A percentile compares a stretch with the other conserved stretches of the same genome.
Conservation (phyloP, 1,140 invertebrate genomes). For the Pararge aegeria region DNA sequence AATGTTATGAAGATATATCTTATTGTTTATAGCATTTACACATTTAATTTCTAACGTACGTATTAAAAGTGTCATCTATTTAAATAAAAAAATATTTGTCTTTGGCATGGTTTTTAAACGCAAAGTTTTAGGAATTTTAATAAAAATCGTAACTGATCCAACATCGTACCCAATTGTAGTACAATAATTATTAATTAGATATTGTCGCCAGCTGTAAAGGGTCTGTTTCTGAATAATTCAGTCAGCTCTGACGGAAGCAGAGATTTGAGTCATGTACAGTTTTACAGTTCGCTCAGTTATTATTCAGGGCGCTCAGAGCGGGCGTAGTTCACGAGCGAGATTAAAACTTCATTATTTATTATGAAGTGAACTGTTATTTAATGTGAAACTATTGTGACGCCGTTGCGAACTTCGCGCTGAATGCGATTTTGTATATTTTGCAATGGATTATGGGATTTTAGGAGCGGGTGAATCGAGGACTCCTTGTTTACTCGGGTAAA, state of each 20-base stretch:
- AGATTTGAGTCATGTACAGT: constrained; percentile 29
- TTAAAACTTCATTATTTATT: constrained; percentile 32
- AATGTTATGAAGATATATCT: too few species aligned
- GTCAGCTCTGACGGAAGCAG: constrained; percentile 14
- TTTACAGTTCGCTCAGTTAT: constrained; percentile 37
- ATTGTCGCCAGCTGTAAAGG: background rate
- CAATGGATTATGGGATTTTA: too few species aligned
- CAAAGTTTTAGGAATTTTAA: too few species aligned
- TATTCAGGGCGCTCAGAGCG: constrained; percentile 29
- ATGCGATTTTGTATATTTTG: background rate
- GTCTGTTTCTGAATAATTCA: background rate
- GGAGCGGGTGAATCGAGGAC: too few species aligned
- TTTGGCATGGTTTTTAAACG: too few species aligned
- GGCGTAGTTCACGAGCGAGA: constrained; percentile 27
- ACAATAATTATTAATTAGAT: background rate
- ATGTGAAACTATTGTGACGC: background rate
- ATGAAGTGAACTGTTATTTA: constrained; percentile 2
- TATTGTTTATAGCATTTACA: too few species aligned
- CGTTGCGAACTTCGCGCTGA: background rate
- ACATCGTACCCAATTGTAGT: too few species aligned
- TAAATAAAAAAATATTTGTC: too few species aligned
- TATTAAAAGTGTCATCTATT: too few species aligned
- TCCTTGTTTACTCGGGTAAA: too few species aligned
- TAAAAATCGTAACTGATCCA: too few species aligned
- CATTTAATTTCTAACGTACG: too few species aligned